Conservation (phyloP, 2,113 vertebrate genomes). For the Tonatia bakeri region DNA sequence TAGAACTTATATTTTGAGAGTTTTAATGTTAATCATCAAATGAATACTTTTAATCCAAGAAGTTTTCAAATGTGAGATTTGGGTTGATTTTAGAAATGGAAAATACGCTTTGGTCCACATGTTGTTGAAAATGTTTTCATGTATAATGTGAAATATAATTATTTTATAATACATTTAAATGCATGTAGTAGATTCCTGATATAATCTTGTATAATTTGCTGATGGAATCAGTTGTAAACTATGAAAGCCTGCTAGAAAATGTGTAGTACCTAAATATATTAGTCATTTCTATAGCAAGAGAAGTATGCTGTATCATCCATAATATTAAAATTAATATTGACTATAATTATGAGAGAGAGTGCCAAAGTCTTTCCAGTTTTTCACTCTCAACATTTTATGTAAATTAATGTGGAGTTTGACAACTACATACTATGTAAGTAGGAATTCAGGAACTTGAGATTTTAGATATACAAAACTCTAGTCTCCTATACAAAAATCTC, state of each 20-base stretch:
- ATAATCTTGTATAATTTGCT: neutral
- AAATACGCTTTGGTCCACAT: neutral
- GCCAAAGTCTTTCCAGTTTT: neutral
- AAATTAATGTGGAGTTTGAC: neutral
- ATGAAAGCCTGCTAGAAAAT: neutral
- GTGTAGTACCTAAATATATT: neutral
- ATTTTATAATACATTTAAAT: neutral
- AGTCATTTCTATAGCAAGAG: neutral
- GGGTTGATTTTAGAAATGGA: neutral
- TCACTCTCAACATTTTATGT: neutral
- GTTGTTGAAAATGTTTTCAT: neutral
- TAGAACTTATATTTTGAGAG: neutral
- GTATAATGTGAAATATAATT: neutral
- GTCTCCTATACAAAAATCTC: neutral
- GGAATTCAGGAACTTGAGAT: neutral
- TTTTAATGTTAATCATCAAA: neutral
- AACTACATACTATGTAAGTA: neutral
- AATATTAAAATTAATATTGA: conserved; percentile 6
- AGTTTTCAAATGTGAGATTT: neutral
- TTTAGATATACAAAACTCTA: neutral
- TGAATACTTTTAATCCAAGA: neutral
- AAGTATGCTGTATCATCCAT: neutral
- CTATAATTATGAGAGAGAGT: neutral
- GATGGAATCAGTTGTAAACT: neutral
- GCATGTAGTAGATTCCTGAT: neutral